Evolutionary conservation across 2,797 vertebrate species (phyloP).

Genomic region (Myoxocephalus aenaeus): DNA sequence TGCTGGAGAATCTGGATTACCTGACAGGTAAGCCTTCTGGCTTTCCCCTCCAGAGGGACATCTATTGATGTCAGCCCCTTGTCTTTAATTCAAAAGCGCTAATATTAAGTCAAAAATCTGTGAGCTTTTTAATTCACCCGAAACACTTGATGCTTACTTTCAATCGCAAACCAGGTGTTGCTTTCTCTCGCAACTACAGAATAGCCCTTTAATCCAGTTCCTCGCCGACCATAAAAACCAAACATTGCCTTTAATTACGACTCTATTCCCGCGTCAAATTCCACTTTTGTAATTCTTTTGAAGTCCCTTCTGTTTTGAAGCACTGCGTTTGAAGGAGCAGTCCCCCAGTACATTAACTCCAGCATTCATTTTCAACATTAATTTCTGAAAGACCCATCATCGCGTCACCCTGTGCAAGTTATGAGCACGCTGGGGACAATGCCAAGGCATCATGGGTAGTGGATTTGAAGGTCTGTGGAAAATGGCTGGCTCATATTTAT

Average conservation of each 20-base stretch:
- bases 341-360: slow-evolving; percentile 30
- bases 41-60: background rate
- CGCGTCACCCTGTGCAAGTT: slow-evolving; percentile 47
- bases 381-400: slow-evolving; percentile 37
- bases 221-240: slow-evolving; percentile 18
- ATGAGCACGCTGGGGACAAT: slow-evolving; percentile 14
- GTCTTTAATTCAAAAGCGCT: background rate
- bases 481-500: slow-evolving; percentile 65
- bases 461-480: slow-evolving; percentile 55
- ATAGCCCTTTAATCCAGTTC: slow-evolving; percentile 15
- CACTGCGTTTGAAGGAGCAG: slow-evolving; percentile 12
- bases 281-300: slow-evolving; percentile 13
- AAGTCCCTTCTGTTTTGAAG: slow-evolving; percentile 27
- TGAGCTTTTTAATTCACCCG: background rate
- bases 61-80: background rate
- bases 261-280: background rate
- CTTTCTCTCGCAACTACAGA: background rate
- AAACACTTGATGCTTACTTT: background rate
- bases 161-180: background rate
- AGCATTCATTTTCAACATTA: slow-evolving; percentile 51
- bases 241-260: slow-evolving; percentile 20
- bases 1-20: slow-evolving; percentile 98
- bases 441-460: slow-evolving; percentile 25
- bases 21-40: slow-evolving; percentile 89
- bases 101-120: no score